Evolutionary conservation across 2,113 vertebrate genomes (phyloP).

Genomic region (Anhinga anhinga): DNA sequence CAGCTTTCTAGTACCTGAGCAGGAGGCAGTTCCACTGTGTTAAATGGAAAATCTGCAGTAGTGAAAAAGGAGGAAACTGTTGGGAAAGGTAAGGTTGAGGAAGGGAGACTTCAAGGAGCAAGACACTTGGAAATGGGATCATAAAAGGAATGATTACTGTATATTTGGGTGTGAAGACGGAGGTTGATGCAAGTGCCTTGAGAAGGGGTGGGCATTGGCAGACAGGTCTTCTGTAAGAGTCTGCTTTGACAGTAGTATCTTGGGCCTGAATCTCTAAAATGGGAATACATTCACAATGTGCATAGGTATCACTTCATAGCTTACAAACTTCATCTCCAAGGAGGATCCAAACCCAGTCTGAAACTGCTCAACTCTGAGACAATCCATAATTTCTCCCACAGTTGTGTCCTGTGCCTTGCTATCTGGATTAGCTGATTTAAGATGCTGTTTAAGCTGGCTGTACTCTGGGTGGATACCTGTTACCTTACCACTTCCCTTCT

Average conservation of each 20-base stretch:
- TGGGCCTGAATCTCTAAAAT: neutral
- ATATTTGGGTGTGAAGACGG: rapidly evolving
- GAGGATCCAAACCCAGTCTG: neutral
- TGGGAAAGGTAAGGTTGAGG: neutral
- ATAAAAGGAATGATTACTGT: neutral
- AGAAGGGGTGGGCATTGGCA: neutral
- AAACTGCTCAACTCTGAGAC: neutral
- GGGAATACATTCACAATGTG: neutral
- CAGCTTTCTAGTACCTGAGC: neutral
- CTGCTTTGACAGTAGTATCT: neutral
- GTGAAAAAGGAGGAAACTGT: neutral
- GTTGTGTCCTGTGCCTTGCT: neutral
- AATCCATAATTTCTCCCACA: neutral
- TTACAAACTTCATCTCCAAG: neutral
- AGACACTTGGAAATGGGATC: neutral
- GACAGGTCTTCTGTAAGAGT: neutral
- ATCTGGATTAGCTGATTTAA: neutral
- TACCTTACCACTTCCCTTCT: rapidly evolving
- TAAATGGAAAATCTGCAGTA: neutral
- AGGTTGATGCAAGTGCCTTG: neutral
- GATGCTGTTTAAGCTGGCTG: neutral
- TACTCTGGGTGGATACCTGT: too few relatives aligned
- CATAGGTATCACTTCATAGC: neutral
- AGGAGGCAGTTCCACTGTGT: neutral
- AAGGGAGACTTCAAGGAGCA: neutral